Conservation (phyloP, 2,113 vertebrate genomes). For the Tychaedon coryphoeus region DNA sequence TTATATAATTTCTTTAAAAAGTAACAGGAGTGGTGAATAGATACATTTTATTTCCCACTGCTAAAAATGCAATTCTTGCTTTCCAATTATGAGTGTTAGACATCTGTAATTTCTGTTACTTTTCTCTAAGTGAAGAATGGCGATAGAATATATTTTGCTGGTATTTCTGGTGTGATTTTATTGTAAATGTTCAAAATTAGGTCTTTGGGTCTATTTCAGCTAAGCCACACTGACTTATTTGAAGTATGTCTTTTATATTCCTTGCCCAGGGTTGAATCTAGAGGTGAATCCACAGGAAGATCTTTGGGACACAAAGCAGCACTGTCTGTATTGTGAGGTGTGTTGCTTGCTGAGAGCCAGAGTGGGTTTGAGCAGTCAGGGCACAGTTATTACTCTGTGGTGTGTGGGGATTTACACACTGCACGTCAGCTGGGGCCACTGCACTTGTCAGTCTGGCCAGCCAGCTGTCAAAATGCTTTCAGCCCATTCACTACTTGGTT, state of each 20-base stretch:
- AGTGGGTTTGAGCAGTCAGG: not conserved
- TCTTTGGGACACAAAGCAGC: not conserved
- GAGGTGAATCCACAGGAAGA: not conserved
- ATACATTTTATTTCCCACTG: not conserved
- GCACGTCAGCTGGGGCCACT: not conserved
- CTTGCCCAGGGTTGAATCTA: not conserved
- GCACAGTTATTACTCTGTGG: rapidly evolving
- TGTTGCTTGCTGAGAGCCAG: not conserved
- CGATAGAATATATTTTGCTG: not conserved
- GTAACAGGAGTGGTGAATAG: not conserved
- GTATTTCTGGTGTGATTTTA: not conserved
- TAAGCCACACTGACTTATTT: not conserved
- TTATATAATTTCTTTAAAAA: not conserved
- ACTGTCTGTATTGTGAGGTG: not conserved
- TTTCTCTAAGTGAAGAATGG: not conserved
- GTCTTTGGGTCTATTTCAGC: not conserved
- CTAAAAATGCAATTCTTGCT: not conserved
- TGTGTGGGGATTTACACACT: rapidly evolving
- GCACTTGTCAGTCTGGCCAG: not conserved
- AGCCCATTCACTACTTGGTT: not conserved
- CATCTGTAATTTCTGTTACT: not conserved
- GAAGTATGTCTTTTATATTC: not conserved
- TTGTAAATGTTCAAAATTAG: not conserved
- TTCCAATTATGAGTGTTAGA: not conserved
- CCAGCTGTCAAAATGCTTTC: not conserved